phyloP scores from a whole-genome alignment of 2,888 invertebrate species.

The Nudaria mundana region DNA sequence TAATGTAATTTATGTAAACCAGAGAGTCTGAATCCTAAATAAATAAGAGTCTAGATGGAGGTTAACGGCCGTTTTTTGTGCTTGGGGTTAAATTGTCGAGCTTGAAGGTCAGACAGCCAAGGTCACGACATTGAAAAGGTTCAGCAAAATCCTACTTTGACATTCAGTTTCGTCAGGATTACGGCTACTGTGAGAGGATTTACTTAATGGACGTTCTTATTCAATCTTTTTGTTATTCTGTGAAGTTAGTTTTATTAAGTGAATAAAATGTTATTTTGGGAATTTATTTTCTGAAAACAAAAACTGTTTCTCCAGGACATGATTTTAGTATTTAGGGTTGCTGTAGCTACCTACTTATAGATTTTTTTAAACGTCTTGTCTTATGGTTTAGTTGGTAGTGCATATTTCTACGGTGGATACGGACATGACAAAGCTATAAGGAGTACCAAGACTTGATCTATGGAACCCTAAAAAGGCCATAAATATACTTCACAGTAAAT shows the following conservation, averaged over 20 bases:
- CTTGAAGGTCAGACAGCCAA: constrained; percentile 26
- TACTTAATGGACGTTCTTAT: constrained; percentile 5
- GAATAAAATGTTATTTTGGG: neutral
- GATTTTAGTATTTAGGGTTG: too few species aligned
- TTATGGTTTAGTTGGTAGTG: too few species aligned
- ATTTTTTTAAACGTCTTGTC: too few species aligned
- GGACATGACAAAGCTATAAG: too few species aligned
- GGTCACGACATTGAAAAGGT: constrained; percentile 25
- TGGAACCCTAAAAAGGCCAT: too few species aligned
- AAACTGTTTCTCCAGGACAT: too few species aligned
- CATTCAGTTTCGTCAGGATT: constrained; percentile 5
- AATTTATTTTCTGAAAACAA: too few species aligned
- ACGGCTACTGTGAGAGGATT: constrained; percentile 2
- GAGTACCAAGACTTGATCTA: too few species aligned
- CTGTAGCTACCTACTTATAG: too few species aligned
- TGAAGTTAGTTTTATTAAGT: neutral
- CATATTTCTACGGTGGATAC: too few species aligned
- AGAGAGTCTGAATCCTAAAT: constrained; percentile 2
- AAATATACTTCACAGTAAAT: too few species aligned
- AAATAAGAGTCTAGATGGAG: constrained; percentile 4
- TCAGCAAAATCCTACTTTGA: constrained; percentile 23
- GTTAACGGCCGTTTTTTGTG: constrained; percentile 5
- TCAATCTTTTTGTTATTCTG: constrained; percentile 1
- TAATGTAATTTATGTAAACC: too few species aligned
- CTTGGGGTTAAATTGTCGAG: constrained; percentile 12